Percentiles rank a stretch among this genome's conserved stretches.
phyloP scores from a whole-genome alignment of 2,888 invertebrate species.

The Ptychoptera contaminata region DNA sequence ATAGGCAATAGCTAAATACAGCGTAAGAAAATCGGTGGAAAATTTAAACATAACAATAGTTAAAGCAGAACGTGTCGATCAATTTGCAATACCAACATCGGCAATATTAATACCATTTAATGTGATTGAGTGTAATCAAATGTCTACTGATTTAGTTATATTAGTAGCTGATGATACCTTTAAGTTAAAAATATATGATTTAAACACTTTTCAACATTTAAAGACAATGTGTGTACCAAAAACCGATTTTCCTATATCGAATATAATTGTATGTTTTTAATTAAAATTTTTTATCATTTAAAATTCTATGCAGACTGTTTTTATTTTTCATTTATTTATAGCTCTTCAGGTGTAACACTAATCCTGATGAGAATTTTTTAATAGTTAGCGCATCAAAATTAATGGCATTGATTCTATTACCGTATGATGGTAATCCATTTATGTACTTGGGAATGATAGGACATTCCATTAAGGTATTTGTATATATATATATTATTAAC shows the following conservation, averaged over 20 bases:
- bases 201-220: constrained; percentile 44
- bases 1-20: constrained; percentile 29
- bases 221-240: constrained; percentile 53
- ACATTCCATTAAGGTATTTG: constrained; percentile 44
- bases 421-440: constrained; percentile 61
- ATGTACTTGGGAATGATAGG: constrained; percentile 44
- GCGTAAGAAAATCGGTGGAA: constrained; percentile 21
- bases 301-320: too few species aligned
- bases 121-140: constrained; percentile 3
- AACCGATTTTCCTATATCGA: constrained; percentile 41
- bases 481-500: not conserved
- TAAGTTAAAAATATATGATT: constrained; percentile 53
- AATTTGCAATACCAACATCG: constrained; percentile 32
- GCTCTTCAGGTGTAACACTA: too few species aligned
- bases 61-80: constrained; percentile 30
- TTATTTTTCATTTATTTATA: too few species aligned
- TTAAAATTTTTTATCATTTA: too few species aligned
- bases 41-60: constrained; percentile 18
- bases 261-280: constrained; percentile 21
- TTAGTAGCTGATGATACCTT: constrained; percentile 28
- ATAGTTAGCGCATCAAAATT: constrained; percentile 46
- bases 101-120: constrained; percentile 5
- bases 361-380: constrained; percentile 33
- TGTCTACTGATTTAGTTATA: constrained; percentile 6
- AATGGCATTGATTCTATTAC: constrained; percentile 51